Conservation (phyloP, 1,140 invertebrate genomes). For the Latrodectus geometricus region DNA sequence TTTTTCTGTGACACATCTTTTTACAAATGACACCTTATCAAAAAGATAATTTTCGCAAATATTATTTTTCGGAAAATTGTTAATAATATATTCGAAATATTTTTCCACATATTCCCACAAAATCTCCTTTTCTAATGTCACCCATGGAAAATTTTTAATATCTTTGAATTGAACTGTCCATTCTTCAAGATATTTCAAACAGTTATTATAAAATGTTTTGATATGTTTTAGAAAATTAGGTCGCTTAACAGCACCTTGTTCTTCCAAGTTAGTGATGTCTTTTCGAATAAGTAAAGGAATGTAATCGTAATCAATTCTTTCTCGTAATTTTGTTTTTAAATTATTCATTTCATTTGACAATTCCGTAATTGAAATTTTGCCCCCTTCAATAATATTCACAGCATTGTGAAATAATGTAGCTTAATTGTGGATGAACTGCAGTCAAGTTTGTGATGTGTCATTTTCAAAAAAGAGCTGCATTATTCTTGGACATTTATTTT, state of each 20-base stretch:
- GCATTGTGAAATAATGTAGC: too few relatives aligned
- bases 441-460: too few relatives aligned
- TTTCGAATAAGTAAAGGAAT: slow-evolving; percentile 23
- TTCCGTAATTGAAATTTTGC: neutral
- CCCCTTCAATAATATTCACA: too few relatives aligned
- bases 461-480: too few relatives aligned
- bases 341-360: too few relatives aligned
- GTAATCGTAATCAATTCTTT: slow-evolving; percentile 10
- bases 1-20: slow-evolving; percentile 14
- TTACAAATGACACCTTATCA: neutral
- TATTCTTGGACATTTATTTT: too few relatives aligned
- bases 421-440: too few relatives aligned
- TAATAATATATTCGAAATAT: neutral
- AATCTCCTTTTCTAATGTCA: slow-evolving; percentile 22
- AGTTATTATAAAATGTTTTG: slow-evolving; percentile 18
- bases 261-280: slow-evolving; percentile 15
- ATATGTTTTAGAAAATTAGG: slow-evolving; percentile 15
- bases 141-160: slow-evolving; percentile 19
- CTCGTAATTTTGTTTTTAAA: slow-evolving; percentile 10
- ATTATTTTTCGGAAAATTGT: neutral
- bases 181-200: slow-evolving; percentile 14
- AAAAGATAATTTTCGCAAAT: slow-evolving; percentile 1
- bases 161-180: slow-evolving; percentile 13
- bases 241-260: slow-evolving; percentile 15
- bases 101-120: slow-evolving; percentile 17